phyloP scores from a whole-genome alignment of 2,888 invertebrate genomes.

The Macrophya alboannulata region DNA sequence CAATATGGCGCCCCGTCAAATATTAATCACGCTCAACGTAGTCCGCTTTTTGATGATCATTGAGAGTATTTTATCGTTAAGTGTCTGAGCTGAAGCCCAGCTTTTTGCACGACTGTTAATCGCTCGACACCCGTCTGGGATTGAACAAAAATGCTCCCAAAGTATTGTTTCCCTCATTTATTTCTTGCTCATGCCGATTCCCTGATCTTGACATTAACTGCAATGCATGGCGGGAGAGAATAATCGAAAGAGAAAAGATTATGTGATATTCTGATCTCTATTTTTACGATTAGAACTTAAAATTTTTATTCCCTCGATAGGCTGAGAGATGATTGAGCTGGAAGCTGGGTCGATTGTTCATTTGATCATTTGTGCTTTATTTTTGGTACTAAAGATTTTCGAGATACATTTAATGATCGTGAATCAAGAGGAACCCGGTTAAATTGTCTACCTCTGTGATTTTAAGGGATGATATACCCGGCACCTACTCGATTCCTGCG shows the following conservation, averaged over 20 bases:
- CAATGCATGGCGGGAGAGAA: neutral
- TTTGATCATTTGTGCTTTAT: neutral
- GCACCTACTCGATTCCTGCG: neutral
- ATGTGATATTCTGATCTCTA: neutral
- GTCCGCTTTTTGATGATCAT: neutral
- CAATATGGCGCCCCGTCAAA: neutral
- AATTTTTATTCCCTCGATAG: neutral
- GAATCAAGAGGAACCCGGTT: neutral
- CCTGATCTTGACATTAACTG: neutral
- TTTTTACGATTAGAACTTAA: neutral
- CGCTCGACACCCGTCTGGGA: neutral
- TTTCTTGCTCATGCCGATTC: neutral
- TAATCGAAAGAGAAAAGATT: neutral
- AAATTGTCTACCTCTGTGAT: neutral
- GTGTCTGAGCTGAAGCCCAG: neutral
- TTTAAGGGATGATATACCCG: neutral
- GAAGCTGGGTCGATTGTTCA: neutral
- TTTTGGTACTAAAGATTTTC: neutral
- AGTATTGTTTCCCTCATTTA: neutral
- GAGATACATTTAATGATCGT: conserved; percentile 13
- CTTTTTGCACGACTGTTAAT: conserved; percentile 5
- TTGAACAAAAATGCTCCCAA: neutral
- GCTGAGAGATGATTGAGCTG: neutral
- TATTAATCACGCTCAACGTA: neutral
- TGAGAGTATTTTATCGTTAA: neutral